Evolutionary conservation across 2,113 vertebrate genomes (phyloP).

Genomic region (Cyanoliseus patagonus): DNA sequence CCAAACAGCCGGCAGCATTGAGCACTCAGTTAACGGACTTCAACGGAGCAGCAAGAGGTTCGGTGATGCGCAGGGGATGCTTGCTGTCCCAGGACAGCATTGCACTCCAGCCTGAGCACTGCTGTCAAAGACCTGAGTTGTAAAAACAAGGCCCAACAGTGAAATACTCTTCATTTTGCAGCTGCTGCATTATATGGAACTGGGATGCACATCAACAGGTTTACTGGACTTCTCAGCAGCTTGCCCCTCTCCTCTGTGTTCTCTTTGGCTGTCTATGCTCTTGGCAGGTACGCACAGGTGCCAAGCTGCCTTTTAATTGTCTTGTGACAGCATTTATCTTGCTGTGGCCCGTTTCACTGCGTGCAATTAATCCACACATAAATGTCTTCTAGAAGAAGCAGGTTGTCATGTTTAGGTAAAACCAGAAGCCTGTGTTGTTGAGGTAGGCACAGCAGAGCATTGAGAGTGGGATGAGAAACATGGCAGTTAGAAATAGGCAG

Average conservation of each 20-base stretch:
- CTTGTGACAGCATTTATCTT: neutral
- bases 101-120: neutral
- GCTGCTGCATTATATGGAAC: neutral
- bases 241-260: neutral
- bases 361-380: accelerated
- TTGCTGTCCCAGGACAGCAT: neutral
- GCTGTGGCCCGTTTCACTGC: neutral
- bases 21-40: neutral
- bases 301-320: neutral
- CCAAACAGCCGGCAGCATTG: neutral
- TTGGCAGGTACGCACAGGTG: neutral
- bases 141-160: neutral
- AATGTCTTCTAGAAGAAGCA: neutral
- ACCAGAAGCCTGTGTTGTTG: neutral
- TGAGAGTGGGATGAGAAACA: neutral
- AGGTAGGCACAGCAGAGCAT: neutral
- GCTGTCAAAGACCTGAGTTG: neutral
- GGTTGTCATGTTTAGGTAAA: neutral
- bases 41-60: neutral
- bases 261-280: neutral
- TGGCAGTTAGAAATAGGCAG: neutral
- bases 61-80: neutral
- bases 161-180: neutral
- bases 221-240: neutral
- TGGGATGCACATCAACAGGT: neutral